Evolutionary conservation across 2,113 vertebrate species (phyloP), one percentile per base, ranked within the genome.

Genomic region (Acanthochromis polyacanthus): DNA sequence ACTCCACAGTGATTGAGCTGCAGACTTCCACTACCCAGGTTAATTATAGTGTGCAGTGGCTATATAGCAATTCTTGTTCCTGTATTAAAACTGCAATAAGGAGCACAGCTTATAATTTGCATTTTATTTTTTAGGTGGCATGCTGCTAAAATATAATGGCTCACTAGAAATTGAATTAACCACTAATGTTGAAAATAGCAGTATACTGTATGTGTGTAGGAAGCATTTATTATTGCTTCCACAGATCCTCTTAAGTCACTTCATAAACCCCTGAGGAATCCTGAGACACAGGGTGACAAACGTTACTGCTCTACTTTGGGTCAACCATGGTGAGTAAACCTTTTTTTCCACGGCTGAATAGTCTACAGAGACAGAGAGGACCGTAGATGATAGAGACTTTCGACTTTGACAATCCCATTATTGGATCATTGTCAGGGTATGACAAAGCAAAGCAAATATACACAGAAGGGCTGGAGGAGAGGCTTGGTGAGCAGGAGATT

Each of bases 371-470:
- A 76, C 51, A 57, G 63, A 64, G 48, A 72, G 71, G 61, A 9
- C 70, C 65, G 57, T 23, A 48, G 52, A 71, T 73, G 75, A 85
- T 52, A 71, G 61, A 61, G 78, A 83, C 72, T 73, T 87, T 75
- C 63, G 68, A 88, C 76, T 88, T 62, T 73, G 80, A 81, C 75
- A 77, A 75, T 80, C 80, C 85, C 82, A 77, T 89, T 84, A 80
- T 61, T 77, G 68, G 81, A 61, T 77, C 75, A 80, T 83, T 81
- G 85, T 85, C 65, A 81, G 48, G 25, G 63, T 81, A 75, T 83
- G 77, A 84, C 77, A 85, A 71, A 78, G 76, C 63, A 88, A 74
- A 84, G 85, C 78, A 90, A 84, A 91, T 82, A 82, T 69, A 67
- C 66, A 71, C 68, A 80, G 75, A 77, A 63, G 55, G 61, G 60